Evolutionary conservation across 2,797 vertebrate genomes (phyloP), one percentile per base, ranked within the genome.

Genomic region (Fistularia commersonii): DNA sequence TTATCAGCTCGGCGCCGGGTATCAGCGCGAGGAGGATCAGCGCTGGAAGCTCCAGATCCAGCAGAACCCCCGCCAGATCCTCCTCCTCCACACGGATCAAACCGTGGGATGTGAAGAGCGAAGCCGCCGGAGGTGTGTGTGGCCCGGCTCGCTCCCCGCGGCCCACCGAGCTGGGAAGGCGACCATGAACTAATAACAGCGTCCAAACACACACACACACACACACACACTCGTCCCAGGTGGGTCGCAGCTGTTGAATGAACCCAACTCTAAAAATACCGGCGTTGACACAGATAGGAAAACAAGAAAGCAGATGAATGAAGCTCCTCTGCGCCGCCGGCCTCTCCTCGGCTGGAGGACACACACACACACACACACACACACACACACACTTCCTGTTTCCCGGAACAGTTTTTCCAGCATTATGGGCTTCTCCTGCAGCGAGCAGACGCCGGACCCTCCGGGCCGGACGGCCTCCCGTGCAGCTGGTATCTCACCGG

Each of bases 191-290:
- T 84, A 76, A 84, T 83, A 80, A 77, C 80, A 72, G 80, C 70
- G 66, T 72, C 59, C 61, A 38, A 55, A 69, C 69, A 63, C 77
- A 54, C 46, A 35, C 65, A 75, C 60, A 78, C 79, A 62, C 61
- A 38, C 45, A 45, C 61, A 34, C 65, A 33, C 64, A 37, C 63
- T 71, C 73, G 60, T 80, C 72, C 86, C 83, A 88, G 87, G 82
- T 86, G 85, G 81, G 77, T 80, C 80, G 54, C 84, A 87, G 88
- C 88, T 88, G 86, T 74, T 83, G 79, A 83, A 73, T 61, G 77
- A 85, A 61, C 62, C 23, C 76, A 15, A 48, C 73, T 68, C 74
- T 76, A 79, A 85, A 84, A 86, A 85, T 86, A 87, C 74, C 74
- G 35, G 62, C 40, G 54, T 38, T 77, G 78, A 83, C 79, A 71